Percentiles rank a stretch among this genome's conserved stretches.
Evolutionary conservation across 2,797 vertebrate genomes (phyloP).

Genomic region (Rhinoraja longicauda): DNA sequence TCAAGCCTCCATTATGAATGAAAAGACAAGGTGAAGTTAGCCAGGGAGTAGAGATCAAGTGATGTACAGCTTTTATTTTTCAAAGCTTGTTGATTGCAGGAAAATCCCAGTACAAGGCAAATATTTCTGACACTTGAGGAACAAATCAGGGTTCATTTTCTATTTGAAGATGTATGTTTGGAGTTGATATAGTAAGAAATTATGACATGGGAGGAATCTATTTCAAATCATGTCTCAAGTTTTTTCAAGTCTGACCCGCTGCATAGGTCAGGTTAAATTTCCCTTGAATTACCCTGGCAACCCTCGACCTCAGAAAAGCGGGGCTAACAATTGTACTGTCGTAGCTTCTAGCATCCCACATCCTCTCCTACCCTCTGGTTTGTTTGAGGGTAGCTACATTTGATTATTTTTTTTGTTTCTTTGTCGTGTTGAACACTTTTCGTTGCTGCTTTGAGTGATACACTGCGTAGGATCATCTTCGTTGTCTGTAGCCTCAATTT

Average conservation of each 20-base stretch:
- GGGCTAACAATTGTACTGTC: not conserved
- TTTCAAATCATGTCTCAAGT: not conserved
- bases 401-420: not conserved
- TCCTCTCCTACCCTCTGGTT: constrained; percentile 6
- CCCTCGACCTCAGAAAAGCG: not conserved
- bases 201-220: not conserved
- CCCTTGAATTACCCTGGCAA: not conserved
- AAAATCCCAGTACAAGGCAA: not conserved
- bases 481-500: not conserved
- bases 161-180: not conserved
- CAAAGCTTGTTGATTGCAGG: not conserved
- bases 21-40: not conserved
- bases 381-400: not conserved
- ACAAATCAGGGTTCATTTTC: not conserved
- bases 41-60: not conserved
- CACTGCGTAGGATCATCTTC: not conserved
- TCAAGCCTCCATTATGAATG: constrained; percentile 11
- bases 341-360: not conserved
- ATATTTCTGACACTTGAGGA: not conserved
- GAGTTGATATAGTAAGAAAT: not conserved
- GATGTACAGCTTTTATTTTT: not conserved
- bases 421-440: not conserved
- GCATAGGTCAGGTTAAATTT: not conserved
- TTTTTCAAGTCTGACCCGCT: not conserved
- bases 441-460: not conserved